Conservation (phyloP, 1,140 invertebrate species). For the Oryzaephilus surinamensis region DNA sequence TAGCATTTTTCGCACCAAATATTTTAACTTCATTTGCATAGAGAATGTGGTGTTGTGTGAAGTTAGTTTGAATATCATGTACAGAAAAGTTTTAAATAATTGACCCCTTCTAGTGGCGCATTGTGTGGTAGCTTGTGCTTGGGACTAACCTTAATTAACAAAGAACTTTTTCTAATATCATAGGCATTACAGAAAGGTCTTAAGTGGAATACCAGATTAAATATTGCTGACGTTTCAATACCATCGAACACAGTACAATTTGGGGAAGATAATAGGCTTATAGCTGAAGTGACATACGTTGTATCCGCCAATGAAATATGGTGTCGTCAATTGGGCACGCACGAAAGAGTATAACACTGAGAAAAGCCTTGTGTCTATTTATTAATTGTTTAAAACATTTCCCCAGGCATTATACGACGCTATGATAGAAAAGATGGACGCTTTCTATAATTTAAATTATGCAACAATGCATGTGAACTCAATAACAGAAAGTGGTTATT, state of each 20-base stretch:
- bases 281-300: conserved; percentile 26
- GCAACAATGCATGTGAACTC: too few relatives aligned
- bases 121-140: conserved; percentile 6
- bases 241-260: conserved; percentile 27
- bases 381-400: too few relatives aligned
- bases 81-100: too few relatives aligned
- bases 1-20: too few relatives aligned
- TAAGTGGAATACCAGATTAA: conserved; percentile 2
- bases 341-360: too few relatives aligned
- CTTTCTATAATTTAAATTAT: conserved; percentile 46
- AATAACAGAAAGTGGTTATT: conserved; percentile 10
- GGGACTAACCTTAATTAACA: conserved; percentile 9
- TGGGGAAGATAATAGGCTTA: conserved; percentile 20
- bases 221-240: conserved; percentile 26
- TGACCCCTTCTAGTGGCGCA: too few relatives aligned
- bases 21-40: too few relatives aligned
- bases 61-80: too few relatives aligned
- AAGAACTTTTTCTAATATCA: conserved; percentile 16
- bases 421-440: conserved; percentile 45
- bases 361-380: too few relatives aligned
- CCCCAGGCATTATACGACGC: conserved; percentile 1
- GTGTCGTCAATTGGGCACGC: conserved; percentile 27
- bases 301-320: conserved; percentile 31
- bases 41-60: too few relatives aligned
- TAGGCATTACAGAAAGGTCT: conserved; percentile 34